A percentile compares a stretch with the other conserved stretches of the same genome.
Conservation (phyloP, 2,797 vertebrate genomes). For the Eupleurogrammus muticus region DNA sequence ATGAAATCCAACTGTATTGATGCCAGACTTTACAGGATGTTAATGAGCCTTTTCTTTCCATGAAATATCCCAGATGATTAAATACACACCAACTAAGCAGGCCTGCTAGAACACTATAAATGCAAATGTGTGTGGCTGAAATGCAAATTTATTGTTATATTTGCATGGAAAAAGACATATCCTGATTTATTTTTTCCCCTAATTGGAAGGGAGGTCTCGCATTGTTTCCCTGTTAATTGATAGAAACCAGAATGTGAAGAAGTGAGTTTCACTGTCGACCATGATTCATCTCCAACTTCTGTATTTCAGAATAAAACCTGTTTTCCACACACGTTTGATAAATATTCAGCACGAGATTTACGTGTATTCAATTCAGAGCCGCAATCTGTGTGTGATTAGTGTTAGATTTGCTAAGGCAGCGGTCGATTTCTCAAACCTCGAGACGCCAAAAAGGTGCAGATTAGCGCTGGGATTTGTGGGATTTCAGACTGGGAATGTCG, state of each 20-base stretch:
- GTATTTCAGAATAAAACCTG: neutral
- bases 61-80: conserved; percentile 65
- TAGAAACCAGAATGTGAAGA: conserved; percentile 35
- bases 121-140: conserved; percentile 74
- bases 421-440: conserved; percentile 10
- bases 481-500: conserved; percentile 25
- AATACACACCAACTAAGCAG: conserved; percentile 67
- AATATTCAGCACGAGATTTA: conserved; percentile 45
- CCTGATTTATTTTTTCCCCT: conserved; percentile 55
- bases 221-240: conserved; percentile 53
- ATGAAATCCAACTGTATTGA: conserved; percentile 41
- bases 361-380: conserved; percentile 14
- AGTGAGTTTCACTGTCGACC: neutral
- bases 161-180: conserved; percentile 62
- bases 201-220: conserved; percentile 55
- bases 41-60: conserved; percentile 56
- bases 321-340: conserved; percentile 17
- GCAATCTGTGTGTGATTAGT: conserved; percentile 41
- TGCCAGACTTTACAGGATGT: conserved; percentile 51
- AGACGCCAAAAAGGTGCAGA: conserved; percentile 9
- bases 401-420: neutral
- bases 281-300: conserved; percentile 1
- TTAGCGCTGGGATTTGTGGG: conserved; percentile 23
- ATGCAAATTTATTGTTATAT: conserved; percentile 70
- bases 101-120: conserved; percentile 78